Percentiles rank a stretch among this genome's conserved stretches.
Evolutionary conservation across 92 coral and sea anemone species (phyloP).

Genomic region (Epizoanthus stellaris): DNA sequence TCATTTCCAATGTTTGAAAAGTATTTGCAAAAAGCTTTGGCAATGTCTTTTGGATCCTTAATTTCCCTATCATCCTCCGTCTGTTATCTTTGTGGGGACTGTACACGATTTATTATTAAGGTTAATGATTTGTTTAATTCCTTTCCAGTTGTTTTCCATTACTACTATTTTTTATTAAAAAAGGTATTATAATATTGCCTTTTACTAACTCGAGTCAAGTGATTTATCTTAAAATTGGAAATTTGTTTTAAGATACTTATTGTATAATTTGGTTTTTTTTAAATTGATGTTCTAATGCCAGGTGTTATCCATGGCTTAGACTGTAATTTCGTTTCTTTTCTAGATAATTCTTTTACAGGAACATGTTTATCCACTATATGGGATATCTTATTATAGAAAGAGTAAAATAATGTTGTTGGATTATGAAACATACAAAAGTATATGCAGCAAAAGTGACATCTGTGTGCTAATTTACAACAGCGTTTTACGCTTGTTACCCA

Average conservation of each 20-base stretch:
- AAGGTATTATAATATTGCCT: too few species aligned
- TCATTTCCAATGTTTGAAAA: neutral
- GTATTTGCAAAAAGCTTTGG: neutral
- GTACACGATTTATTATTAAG: neutral
- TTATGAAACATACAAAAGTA: too few species aligned
- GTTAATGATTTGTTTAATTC: conserved; percentile 13
- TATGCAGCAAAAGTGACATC: too few species aligned
- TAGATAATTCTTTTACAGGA: conserved; percentile 44
- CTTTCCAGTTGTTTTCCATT: conserved; percentile 4
- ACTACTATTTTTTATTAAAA: neutral
- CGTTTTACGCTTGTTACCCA: too few species aligned
- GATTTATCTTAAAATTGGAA: conserved; percentile 14
- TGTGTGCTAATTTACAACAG: too few species aligned
- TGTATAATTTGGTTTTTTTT: conserved; percentile 31
- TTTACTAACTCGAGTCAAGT: too few species aligned
- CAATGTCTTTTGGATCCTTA: neutral
- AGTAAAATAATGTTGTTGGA: conserved; percentile 49
- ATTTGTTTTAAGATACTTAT: conserved; percentile 46
- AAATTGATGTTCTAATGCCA: conserved; percentile 39
- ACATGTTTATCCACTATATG: conserved; percentile 49
- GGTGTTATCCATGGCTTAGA: neutral
- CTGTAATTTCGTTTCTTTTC: conserved; percentile 39
- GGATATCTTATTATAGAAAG: conserved; percentile 31
- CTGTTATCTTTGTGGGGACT: neutral
- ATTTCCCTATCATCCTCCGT: conserved; percentile 1